phyloP scores from a whole-genome alignment of 2,797 vertebrate genomes.

The Lepidocolaptes lacrymiger region DNA sequence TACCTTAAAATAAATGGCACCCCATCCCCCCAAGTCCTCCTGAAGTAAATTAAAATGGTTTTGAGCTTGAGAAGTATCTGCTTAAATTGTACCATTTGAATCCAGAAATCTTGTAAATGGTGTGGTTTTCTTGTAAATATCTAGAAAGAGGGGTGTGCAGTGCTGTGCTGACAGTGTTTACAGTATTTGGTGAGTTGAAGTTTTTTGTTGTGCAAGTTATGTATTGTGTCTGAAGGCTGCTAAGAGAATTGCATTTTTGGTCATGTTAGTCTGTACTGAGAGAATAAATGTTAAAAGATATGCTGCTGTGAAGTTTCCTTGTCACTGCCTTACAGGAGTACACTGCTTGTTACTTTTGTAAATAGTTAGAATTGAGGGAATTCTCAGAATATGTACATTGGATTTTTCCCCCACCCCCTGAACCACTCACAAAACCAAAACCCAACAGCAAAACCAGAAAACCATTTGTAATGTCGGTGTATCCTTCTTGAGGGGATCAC shows the following conservation, averaged over 20 bases:
- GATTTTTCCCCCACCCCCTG: background rate
- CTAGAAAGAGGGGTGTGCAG: background rate
- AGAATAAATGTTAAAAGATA: background rate
- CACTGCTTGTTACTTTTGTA: background rate
- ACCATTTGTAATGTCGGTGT: background rate
- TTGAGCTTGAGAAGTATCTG: background rate
- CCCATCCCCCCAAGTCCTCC: background rate
- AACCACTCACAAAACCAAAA: background rate
- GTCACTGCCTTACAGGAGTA: background rate
- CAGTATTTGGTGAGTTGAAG: background rate
- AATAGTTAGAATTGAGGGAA: background rate
- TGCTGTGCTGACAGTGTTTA: conserved; percentile 22
- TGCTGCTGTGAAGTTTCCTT: background rate
- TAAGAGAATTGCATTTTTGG: background rate
- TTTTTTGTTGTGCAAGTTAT: background rate
- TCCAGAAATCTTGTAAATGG: background rate
- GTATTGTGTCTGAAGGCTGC: conserved; percentile 37
- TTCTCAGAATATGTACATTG: background rate
- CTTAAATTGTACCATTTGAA: background rate
- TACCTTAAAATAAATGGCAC: background rate
- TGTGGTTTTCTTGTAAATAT: conserved; percentile 11
- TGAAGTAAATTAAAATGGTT: background rate
- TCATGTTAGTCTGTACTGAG: background rate
- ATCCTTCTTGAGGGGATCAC: background rate
- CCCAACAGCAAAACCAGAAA: background rate